Conservation (phyloP, 1,140 invertebrate genomes). For the Orchesella cincta region DNA sequence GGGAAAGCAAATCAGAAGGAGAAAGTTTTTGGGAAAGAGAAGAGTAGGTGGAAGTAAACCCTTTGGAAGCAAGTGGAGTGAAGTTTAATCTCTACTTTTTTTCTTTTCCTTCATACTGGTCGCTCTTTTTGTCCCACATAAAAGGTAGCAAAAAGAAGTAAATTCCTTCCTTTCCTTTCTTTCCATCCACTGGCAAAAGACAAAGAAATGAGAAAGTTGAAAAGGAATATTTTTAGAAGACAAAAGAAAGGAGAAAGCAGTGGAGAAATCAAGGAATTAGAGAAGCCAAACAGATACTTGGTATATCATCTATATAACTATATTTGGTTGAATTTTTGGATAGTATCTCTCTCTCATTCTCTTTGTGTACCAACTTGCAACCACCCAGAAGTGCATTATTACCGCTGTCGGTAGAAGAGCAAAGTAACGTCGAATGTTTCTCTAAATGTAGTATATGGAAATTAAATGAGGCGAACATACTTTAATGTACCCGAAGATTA, state of each 20-base stretch:
- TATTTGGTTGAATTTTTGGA: background rate
- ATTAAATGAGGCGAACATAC: slow-evolving; percentile 5
- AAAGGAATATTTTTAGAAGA: background rate
- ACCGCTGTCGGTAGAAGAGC: background rate
- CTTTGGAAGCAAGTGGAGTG: background rate
- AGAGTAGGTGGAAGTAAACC: too few relatives aligned
- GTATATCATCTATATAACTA: background rate
- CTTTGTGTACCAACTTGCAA: background rate
- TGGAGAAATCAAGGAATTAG: background rate
- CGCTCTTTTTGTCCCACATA: too few relatives aligned
- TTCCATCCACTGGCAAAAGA: background rate
- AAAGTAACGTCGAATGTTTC: background rate
- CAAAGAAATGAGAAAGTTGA: background rate
- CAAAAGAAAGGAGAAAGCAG: background rate
- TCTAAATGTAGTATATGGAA: background rate
- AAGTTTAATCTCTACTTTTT: background rate
- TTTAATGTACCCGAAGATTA: slow-evolving; percentile 1
- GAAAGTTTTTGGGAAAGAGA: too few relatives aligned
- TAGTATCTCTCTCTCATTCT: background rate
- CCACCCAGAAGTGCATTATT: too few relatives aligned
- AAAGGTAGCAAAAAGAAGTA: background rate
- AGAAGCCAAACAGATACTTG: background rate
- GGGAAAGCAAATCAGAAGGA: too few relatives aligned
- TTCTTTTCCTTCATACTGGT: background rate
- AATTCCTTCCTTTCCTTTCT: background rate